A percentile compares a stretch with the other conserved stretches of the same genome.
These are phyloP conservation scores for Gasterosteus aculeatus DNA, from an alignment of 2,113 vertebrate genomes.

Conservation along the genomic window DNA sequence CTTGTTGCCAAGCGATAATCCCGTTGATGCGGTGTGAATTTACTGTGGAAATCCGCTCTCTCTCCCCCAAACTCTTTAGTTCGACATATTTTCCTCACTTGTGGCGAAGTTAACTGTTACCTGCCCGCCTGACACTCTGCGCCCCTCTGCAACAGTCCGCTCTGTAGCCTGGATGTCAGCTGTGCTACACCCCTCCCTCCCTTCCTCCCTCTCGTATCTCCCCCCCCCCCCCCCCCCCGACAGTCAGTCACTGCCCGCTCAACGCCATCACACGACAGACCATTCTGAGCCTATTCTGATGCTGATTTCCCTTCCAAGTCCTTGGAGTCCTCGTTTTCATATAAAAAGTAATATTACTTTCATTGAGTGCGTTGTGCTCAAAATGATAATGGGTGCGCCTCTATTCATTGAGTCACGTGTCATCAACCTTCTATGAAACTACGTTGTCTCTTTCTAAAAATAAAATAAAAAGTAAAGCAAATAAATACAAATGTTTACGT, in stretches of 20 bases:
- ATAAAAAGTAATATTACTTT: background rate
- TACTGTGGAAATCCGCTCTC: conserved; percentile 34
- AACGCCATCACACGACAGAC: conserved; percentile 8
- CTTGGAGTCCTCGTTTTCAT: background rate
- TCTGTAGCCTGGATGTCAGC: conserved; percentile 51
- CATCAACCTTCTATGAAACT: background rate
- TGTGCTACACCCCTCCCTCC: conserved; percentile 42
- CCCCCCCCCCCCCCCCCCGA: background rate
- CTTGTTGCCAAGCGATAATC: conserved; percentile 25
- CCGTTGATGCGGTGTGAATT: conserved; percentile 22
- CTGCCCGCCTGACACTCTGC: conserved; percentile 42
- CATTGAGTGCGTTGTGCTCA: background rate
- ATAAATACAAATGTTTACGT: background rate
- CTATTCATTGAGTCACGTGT: background rate
- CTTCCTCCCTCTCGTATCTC: conserved; percentile 22
- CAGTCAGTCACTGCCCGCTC: conserved; percentile 26
- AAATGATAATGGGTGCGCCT: too few relatives aligned
- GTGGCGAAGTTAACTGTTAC: conserved; percentile 57
- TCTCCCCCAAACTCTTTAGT: conserved; percentile 16
- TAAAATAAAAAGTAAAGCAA: background rate
- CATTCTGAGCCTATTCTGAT: too few relatives aligned
- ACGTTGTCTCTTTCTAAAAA: background rate
- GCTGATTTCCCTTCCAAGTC: too few relatives aligned
- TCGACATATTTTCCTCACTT: conserved; percentile 22
- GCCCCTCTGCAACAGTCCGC: conserved; percentile 32